Conservation (phyloP, 2,797 vertebrate genomes). For the Pachyuromys duprasi region DNA sequence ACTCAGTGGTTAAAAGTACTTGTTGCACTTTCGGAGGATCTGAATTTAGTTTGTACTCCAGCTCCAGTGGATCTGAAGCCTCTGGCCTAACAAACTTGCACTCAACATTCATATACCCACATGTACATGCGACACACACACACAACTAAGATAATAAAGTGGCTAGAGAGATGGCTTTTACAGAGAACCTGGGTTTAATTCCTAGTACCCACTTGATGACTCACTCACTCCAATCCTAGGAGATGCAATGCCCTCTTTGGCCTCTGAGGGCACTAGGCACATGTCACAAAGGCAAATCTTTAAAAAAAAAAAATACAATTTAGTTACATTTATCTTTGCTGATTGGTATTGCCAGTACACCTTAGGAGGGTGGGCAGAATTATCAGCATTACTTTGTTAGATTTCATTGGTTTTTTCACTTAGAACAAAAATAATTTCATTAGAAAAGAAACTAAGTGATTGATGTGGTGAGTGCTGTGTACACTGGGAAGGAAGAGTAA, state of each 20-base stretch:
- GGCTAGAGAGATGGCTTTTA: neutral
- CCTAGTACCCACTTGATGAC: neutral
- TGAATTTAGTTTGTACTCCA: neutral
- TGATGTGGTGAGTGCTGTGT: neutral
- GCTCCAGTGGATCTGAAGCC: no score
- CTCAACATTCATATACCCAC: neutral
- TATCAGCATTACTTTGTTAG: neutral
- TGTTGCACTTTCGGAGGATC: neutral
- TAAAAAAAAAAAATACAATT: neutral
- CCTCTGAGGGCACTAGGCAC: neutral
- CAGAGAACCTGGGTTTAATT: neutral
- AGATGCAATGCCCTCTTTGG: neutral
- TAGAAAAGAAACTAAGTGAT: constrained; percentile 8
- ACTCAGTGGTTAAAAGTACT: neutral
- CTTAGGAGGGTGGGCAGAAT: neutral
- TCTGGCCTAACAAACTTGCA: neutral
- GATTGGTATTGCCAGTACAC: neutral
- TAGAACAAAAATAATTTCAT: neutral
- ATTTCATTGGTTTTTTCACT: constrained; percentile 9
- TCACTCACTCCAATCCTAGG: neutral
- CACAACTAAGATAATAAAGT: neutral
- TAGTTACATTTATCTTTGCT: neutral
- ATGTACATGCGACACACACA: neutral
- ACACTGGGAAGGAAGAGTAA: neutral
- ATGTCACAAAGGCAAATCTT: neutral